Base-by-base conservation (phyloP, 2,888 invertebrate species). In the Isoperla grammatica region DNA sequence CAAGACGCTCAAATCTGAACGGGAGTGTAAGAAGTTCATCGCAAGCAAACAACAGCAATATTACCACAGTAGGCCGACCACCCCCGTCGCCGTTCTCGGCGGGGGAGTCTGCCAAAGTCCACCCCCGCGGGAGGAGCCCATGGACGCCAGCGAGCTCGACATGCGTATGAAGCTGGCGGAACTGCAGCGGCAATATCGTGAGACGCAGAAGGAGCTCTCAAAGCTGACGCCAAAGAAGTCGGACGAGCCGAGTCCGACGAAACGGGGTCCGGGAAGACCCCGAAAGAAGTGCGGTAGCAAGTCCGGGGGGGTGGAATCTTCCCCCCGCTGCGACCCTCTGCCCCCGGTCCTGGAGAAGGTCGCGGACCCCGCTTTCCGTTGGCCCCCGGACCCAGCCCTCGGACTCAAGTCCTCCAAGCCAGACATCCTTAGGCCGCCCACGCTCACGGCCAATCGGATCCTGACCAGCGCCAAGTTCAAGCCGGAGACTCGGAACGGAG, bases 151-250 rank as follows among this genome's bases (percentile, higher is more conserved):
- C 75, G 91, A 92, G 72, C 78, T 87, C 68, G 87, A 90, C 68
- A 90, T 93, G 88, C 80, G 90, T 42, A 83, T 86, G 74, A 82
- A 86, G 60, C 72, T 94, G 62, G 88, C 90, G 19, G 90, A 92
- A 56, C 78, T 94, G 23, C 89, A 92, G 69, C 79, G 87, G 22
- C 86, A 89, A 69, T 89, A 90, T 70, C 84, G 85, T 63, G 91
- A 93, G 71, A 90, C 90, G 71, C 88, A 91, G 70, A 84, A 84
- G 29, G 90, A 93, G 73, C 75, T 94, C n/a, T 84, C 83, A 63
- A 86, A 86, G 65, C 76, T 89, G 43, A 81, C 81, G 19, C 83
- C 84, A 1, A 81, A 81, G 62, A 76, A 80, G 61, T 54, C 56
- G n/a, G 59, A 50, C 19, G n/a, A 35, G 15, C 50, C 12, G 4